Evolutionary conservation across 2,888 invertebrate species (phyloP).

Genomic region (Drosophila quinaria): DNA sequence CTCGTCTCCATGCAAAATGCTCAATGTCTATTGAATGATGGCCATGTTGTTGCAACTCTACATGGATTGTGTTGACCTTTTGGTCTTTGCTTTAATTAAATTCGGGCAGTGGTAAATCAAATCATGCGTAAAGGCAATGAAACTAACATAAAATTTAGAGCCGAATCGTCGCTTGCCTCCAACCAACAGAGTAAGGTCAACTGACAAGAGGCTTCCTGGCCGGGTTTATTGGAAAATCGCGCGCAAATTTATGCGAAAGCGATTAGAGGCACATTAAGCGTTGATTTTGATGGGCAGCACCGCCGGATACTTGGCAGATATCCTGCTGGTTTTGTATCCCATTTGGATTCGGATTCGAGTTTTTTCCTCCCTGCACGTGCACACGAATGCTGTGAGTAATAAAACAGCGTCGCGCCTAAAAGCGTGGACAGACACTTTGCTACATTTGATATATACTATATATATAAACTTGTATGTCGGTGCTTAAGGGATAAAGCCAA

Average conservation of each 20-base stretch:
- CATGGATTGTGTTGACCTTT: conserved; percentile 31
- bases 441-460: neutral
- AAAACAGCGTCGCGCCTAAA: conserved; percentile 62
- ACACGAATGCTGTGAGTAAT: conserved; percentile 58
- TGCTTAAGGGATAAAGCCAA: conserved; percentile 76
- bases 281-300: conserved; percentile 63
- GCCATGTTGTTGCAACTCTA: conserved; percentile 17
- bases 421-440: conserved; percentile 28
- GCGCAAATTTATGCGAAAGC: conserved; percentile 79
- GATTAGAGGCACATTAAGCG: conserved; percentile 75
- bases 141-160: conserved; percentile 65
- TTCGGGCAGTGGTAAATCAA: conserved; percentile 62
- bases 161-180: neutral
- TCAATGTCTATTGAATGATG: conserved; percentile 19
- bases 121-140: conserved; percentile 64
- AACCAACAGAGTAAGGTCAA: neutral
- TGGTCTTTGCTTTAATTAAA: conserved; percentile 73
- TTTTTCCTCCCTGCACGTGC: conserved; percentile 46
- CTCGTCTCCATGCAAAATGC: conserved; percentile 16
- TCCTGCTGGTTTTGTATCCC: conserved; percentile 33
- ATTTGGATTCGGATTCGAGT: neutral
- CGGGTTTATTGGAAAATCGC: conserved; percentile 64
- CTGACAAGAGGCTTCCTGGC: conserved; percentile 6
- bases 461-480: conserved; percentile 23
- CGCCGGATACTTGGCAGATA: conserved; percentile 23